Conservation (phyloP, 1,140 invertebrate genomes). For the Eufriesea mexicana region DNA sequence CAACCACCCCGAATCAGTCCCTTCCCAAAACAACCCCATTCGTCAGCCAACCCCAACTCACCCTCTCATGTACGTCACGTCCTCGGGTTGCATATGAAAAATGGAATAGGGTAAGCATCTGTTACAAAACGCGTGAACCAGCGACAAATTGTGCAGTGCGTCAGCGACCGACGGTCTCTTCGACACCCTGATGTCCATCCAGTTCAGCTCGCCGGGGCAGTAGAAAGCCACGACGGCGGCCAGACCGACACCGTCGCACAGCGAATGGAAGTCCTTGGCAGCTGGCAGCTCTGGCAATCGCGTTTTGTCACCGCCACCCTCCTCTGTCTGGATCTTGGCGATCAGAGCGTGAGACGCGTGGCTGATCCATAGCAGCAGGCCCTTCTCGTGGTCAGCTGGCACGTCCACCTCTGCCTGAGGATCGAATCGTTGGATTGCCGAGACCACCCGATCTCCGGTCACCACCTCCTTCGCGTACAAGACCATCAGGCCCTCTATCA, state of each 20-base stretch:
- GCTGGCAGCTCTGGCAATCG: slow-evolving; percentile 80
- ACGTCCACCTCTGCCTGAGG: slow-evolving; percentile 75
- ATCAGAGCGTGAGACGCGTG: slow-evolving; percentile 91
- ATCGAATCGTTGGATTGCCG: slow-evolving; percentile 90
- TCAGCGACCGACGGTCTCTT: slow-evolving; percentile 91
- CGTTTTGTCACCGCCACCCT: slow-evolving; percentile 77
- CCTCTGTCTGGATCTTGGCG: slow-evolving; percentile 82
- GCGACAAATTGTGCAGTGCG: slow-evolving; percentile 95
- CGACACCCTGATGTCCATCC: slow-evolving; percentile 88
- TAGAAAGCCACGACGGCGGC: slow-evolving; percentile 96
- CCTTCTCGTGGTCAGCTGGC: slow-evolving; percentile 91
- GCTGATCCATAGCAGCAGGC: slow-evolving; percentile 95
- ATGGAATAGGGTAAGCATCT: slow-evolving; percentile 92
- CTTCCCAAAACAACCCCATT: no score
- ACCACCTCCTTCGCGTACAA: slow-evolving; percentile 97
- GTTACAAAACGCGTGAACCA: slow-evolving; percentile 94
- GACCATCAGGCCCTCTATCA: slow-evolving; percentile 98
- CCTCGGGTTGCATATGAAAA: slow-evolving; percentile 97
- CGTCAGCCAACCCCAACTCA: slow-evolving; percentile 71
- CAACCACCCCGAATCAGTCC: background rate
- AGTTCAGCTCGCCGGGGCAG: slow-evolving; percentile 93
- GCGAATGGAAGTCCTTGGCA: slow-evolving; percentile 81
- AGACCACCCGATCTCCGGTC: slow-evolving; percentile 92
- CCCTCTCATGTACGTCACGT: slow-evolving; percentile 97
- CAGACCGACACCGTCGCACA: slow-evolving; percentile 96